phyloP scores from a whole-genome alignment of 2,113 vertebrate genomes.

The Sander lucioperca region DNA sequence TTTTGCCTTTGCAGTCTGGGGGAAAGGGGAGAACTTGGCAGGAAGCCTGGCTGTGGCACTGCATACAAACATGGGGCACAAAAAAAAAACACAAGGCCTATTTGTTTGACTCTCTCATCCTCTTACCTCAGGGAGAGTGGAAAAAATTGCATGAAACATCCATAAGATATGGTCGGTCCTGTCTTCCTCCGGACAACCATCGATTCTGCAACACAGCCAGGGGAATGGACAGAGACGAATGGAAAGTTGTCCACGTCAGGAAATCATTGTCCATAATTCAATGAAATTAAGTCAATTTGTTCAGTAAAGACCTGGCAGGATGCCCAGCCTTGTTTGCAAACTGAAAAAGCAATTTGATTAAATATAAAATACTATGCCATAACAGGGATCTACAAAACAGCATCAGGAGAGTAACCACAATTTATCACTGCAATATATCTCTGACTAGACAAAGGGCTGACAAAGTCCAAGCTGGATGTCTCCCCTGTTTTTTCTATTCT shows the following conservation, averaged over 20 bases:
- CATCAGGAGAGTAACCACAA: slow-evolving; percentile 20
- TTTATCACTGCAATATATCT: slow-evolving; percentile 43
- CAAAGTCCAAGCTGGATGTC: slow-evolving; percentile 36
- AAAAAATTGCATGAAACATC: slow-evolving; percentile 44
- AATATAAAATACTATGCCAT: slow-evolving; percentile 36
- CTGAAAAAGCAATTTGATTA: slow-evolving; percentile 33
- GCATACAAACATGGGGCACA: slow-evolving; percentile 58
- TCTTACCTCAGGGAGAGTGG: slow-evolving; percentile 40
- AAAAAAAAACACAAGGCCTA: slow-evolving; percentile 48
- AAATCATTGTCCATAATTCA: slow-evolving; percentile 46
- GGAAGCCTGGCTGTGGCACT: slow-evolving; percentile 50
- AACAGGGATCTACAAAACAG: slow-evolving; percentile 30
- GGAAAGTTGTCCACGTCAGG: slow-evolving; percentile 21
- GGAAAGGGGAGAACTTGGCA: slow-evolving; percentile 53
- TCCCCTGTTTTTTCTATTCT: slow-evolving; percentile 1
- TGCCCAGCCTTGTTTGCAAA: slow-evolving; percentile 20
- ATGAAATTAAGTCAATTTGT: slow-evolving; percentile 50
- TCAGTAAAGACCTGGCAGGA: slow-evolving; percentile 47
- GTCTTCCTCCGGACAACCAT: slow-evolving; percentile 31
- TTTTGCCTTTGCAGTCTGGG: slow-evolving; percentile 3
- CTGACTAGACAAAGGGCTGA: slow-evolving; percentile 55
- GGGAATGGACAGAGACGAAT: slow-evolving; percentile 34
- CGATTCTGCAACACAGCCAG: slow-evolving; percentile 30
- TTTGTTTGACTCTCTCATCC: slow-evolving; percentile 61
- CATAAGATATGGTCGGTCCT: slow-evolving; percentile 36